Conservation (phyloP, 2,797 vertebrate species). For the Enoplosus armatus region DNA sequence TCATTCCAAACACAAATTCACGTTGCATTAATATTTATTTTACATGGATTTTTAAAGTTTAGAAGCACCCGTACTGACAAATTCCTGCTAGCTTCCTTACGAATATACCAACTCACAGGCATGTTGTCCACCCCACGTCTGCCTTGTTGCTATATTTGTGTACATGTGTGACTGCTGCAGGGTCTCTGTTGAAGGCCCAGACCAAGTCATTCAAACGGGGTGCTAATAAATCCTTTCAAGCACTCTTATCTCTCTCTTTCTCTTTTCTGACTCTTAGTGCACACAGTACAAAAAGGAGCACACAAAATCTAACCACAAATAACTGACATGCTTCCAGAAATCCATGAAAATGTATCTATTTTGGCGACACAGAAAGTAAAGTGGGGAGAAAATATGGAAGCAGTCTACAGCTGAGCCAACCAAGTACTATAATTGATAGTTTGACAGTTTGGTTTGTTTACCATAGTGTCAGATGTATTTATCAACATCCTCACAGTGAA, state of each 20-base stretch:
- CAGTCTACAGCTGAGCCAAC: constrained; percentile 3
- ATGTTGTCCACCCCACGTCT: background rate
- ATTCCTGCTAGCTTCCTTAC: background rate
- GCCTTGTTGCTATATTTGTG: constrained; percentile 34
- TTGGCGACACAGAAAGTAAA: constrained; percentile 9
- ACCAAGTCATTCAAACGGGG: constrained; percentile 23
- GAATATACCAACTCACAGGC: background rate
- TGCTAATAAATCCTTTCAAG: constrained; percentile 28
- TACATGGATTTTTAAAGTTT: background rate
- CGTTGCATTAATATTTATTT: background rate
- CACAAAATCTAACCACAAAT: constrained; percentile 23
- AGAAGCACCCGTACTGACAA: background rate
- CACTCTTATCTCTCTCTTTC: background rate
- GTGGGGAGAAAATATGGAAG: constrained; percentile 26
- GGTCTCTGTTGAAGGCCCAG: constrained; percentile 6
- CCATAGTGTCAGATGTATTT: constrained; percentile 43
- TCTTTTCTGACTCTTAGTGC: constrained; percentile 8
- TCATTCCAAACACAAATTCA: background rate
- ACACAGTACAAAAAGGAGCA: constrained; percentile 12
- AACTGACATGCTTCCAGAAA: constrained; percentile 21
- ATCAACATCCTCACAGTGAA: constrained; percentile 41
- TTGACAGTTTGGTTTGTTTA: constrained; percentile 49
- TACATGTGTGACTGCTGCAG: constrained; percentile 13
- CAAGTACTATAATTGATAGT: constrained; percentile 36
- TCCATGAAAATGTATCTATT: constrained; percentile 12